These are phyloP conservation scores for Epizoanthus scotinus DNA, from an alignment of 92 coral and sea anemone genomes.

Conservation along the genomic window DNA sequence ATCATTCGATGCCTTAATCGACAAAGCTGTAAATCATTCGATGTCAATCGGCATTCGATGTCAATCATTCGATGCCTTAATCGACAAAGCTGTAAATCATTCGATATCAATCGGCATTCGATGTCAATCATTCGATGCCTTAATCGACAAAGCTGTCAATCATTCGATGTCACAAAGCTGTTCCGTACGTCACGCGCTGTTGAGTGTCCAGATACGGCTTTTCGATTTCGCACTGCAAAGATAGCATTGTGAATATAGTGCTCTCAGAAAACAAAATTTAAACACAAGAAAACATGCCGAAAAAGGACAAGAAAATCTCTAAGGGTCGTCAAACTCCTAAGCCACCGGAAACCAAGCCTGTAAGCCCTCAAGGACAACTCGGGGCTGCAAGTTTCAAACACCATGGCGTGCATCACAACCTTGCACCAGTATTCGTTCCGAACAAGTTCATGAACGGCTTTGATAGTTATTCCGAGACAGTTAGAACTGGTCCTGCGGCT, in stretches of 20 bases:
- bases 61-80: too few species aligned
- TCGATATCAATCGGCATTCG: too few species aligned
- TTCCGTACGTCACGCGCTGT: slow-evolving; percentile 1
- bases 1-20: too few species aligned
- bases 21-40: too few species aligned
- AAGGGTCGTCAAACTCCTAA: background rate
- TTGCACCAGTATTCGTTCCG: slow-evolving; percentile 41
- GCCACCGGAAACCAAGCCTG: background rate
- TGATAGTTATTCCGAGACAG: slow-evolving; percentile 43
- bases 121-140: too few species aligned
- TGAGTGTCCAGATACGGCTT: background rate
- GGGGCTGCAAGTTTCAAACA: slow-evolving; percentile 9
- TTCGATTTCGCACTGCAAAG: slow-evolving; percentile 6
- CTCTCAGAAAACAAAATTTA: background rate
- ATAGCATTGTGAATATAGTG: too few species aligned
- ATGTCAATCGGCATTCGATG: too few species aligned
- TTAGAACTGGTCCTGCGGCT: slow-evolving; percentile 30
- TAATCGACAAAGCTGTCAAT: background rate
- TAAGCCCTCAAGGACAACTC: background rate
- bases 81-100: background rate
- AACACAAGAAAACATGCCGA: background rate
- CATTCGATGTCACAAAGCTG: slow-evolving; percentile 18
- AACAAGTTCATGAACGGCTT: slow-evolving; percentile 61
- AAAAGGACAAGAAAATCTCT: background rate
- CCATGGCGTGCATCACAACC: slow-evolving; percentile 50